These are phyloP conservation scores for Nasonia oneida DNA, from an alignment of 2,888 invertebrate species.

Conservation along the genomic window DNA sequence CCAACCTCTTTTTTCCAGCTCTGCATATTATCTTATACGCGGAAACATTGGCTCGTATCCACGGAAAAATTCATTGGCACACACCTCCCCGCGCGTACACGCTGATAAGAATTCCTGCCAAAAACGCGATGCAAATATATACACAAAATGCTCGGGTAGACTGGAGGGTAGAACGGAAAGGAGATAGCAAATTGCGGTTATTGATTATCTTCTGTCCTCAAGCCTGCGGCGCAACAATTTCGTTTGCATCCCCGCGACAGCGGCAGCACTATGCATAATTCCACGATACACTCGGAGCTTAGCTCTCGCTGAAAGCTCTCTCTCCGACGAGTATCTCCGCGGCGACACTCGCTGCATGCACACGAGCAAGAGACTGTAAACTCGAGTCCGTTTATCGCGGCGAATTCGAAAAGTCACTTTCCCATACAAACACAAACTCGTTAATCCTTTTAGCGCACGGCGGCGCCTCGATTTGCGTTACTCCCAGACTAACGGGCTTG, in stretches of 20 bases:
- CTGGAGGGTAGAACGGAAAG: neutral
- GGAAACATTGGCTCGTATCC: neutral
- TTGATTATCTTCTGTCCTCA: constrained; percentile 49
- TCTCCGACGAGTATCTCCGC: neutral
- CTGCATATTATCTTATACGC: neutral
- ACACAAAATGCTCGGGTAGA: neutral
- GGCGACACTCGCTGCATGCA: neutral
- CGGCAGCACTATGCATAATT: constrained; percentile 50
- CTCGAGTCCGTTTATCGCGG: neutral
- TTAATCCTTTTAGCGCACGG: constrained; percentile 22
- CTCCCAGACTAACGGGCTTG: constrained; percentile 19
- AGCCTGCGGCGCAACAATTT: constrained; percentile 43
- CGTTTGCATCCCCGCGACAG: neutral
- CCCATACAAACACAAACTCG: constrained; percentile 25
- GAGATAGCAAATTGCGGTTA: constrained; percentile 34
- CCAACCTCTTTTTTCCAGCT: neutral
- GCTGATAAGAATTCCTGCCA: constrained; percentile 7
- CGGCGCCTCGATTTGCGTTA: neutral
- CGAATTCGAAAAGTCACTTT: constrained; percentile 19
- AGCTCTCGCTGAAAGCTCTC: constrained; percentile 12
- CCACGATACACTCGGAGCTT: constrained; percentile 31
- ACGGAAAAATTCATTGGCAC: neutral
- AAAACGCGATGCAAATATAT: neutral
- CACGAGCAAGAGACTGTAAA: neutral
- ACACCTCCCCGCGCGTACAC: neutral